phyloP scores from a whole-genome alignment of 2,888 invertebrate species.

The Ashinkailepas kermadecensis region DNA sequence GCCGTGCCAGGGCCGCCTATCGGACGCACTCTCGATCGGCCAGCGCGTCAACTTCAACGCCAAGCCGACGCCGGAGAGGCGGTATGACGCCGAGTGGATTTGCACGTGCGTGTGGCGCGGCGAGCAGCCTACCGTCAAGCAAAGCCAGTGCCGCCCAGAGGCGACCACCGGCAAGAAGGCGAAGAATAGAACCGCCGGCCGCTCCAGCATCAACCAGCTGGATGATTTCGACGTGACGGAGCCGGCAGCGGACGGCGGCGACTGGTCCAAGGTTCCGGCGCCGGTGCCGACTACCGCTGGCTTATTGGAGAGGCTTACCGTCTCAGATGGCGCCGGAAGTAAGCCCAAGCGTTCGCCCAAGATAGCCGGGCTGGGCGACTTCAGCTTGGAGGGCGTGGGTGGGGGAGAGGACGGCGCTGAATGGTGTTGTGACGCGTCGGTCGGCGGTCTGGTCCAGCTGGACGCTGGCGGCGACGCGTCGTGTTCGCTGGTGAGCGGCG shows the following conservation, averaged over 20 bases:
- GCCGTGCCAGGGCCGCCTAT: neutral
- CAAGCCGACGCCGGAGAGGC: neutral
- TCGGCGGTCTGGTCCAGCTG: too few species aligned
- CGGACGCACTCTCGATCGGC: neutral
- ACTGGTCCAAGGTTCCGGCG: neutral
- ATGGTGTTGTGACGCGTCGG: too few species aligned
- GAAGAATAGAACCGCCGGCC: neutral
- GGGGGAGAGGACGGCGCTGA: neutral
- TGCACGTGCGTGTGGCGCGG: slow-evolving; percentile 19
- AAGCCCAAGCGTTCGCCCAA: neutral
- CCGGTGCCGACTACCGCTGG: too few species aligned
- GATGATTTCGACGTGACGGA: slow-evolving; percentile 12
- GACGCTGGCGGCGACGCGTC: too few species aligned
- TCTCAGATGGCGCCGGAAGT: too few species aligned
- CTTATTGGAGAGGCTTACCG: too few species aligned
- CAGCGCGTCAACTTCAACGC: slow-evolving; percentile 6
- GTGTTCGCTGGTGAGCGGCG: too few species aligned
- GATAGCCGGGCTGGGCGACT: neutral
- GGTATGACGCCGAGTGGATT: neutral
- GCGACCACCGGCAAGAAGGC: neutral
- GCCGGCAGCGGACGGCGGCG: too few species aligned
- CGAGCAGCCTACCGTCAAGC: neutral
- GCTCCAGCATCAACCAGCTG: neutral
- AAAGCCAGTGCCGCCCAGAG: neutral
- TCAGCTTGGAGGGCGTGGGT: neutral